Evolutionary conservation across 2,797 vertebrate genomes (phyloP), one percentile per base, ranked within the genome.

Genomic region (Apodemus agrarius): DNA sequence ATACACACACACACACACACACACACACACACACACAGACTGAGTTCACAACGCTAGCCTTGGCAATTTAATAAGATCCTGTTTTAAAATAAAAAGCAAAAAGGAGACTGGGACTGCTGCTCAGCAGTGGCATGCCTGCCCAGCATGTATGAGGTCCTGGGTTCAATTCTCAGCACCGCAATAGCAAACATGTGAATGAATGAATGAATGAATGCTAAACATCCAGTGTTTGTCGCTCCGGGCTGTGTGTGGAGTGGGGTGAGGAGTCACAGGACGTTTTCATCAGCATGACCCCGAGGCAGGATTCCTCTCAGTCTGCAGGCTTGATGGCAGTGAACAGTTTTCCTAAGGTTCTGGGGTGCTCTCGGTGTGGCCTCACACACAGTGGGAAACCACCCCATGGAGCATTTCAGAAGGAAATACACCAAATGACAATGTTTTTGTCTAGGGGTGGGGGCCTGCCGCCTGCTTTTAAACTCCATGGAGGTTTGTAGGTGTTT

Each of bases 331-430:
- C 24, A 8, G 22, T 29, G 34, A 12, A 80, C 12, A 17, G 34
- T 34, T 61, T 67, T 46, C 12, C 13, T 81, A 34, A 89, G 29
- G 54, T 22, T 90, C 74, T 79, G 29, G 21, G 26, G 13, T 34
- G 6, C 37, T 85, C 19, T 78, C 63, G 13, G 7, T 7, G 0
- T 26, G 52, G n/a, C 52, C 46, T 82, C n/a, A 21, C 43, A 54
- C 37, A 1, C 0, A 0, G 54, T 54, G 54, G 84, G 43, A 81
- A 81, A 49, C 85, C 11, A 49, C 26, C 17, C 14, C 40, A 24
- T 10, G 52, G 59, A 86, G 21, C 1, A 72, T 52, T 63, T 78
- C 29, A n/a, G 92, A 92, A 93, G 78, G 31, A 96, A 94, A 59
- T 3, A 57, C 2, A 69, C 19, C 0, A 0, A 61, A 46, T 4